phyloP scores from a whole-genome alignment of 2,113 vertebrate species.

The Symphodus melops region DNA sequence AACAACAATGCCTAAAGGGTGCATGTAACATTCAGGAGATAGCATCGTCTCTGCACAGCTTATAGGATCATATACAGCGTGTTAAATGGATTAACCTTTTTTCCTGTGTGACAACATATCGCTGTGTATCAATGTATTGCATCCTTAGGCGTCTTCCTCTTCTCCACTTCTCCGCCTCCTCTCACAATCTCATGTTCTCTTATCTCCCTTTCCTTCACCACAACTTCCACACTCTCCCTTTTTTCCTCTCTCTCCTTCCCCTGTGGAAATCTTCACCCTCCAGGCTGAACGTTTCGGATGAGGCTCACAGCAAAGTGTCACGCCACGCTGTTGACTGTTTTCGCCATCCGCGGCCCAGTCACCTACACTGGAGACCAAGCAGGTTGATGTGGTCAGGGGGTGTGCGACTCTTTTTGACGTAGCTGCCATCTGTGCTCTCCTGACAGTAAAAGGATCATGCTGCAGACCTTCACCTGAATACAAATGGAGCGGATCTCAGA shows the following conservation, averaged over 20 bases:
- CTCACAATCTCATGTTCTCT: slow-evolving; percentile 14
- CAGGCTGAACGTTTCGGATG: slow-evolving; percentile 52
- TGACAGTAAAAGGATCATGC: slow-evolving; percentile 38
- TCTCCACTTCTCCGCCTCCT: neutral
- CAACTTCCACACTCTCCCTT: slow-evolving; percentile 1
- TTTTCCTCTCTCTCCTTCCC: neutral
- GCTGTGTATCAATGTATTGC: slow-evolving; percentile 30
- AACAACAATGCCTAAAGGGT: slow-evolving; percentile 41
- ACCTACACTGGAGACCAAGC: slow-evolving; percentile 36
- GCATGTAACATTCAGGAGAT: slow-evolving; percentile 19
- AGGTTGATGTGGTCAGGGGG: slow-evolving; percentile 46
- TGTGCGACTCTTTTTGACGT: slow-evolving; percentile 26
- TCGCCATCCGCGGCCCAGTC: neutral
- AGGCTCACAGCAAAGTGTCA: slow-evolving; percentile 48
- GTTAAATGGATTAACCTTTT: slow-evolving; percentile 74
- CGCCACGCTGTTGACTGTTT: neutral
- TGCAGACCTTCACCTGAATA: slow-evolving; percentile 56
- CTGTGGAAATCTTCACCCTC: slow-evolving; percentile 35
- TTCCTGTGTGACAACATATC: slow-evolving; percentile 46
- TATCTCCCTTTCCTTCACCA: slow-evolving; percentile 19
- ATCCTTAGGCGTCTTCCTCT: slow-evolving; percentile 12
- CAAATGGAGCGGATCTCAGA: slow-evolving; percentile 52
- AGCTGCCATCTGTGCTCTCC: slow-evolving; percentile 31
- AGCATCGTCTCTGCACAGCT: slow-evolving; percentile 27
- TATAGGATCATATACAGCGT: slow-evolving; percentile 56